Evolutionary conservation across 2,797 vertebrate genomes (phyloP), one percentile per base, ranked within the genome.

Genomic region (Brachymystax lenok): DNA sequence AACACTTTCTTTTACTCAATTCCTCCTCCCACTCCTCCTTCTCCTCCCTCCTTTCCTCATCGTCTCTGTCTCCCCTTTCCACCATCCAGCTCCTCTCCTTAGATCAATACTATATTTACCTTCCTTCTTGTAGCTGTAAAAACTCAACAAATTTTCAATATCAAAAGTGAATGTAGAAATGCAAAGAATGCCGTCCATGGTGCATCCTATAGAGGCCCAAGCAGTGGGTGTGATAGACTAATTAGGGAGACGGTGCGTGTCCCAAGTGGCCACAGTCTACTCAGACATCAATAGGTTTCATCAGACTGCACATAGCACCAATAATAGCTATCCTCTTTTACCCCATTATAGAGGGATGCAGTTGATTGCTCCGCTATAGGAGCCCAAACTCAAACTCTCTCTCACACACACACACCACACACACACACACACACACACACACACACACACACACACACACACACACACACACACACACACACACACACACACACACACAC

Each of bases 211-310:
- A 86, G 90, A 92, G 91, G 92, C 87, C 87, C 90, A 92, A 91
- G 87, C 91, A 90, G 90, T 91, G 89, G 90, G 90, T 90, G 88
- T 92, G 88, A 92, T 92, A 82, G 88, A 88, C 91, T 92, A 93
- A 93, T 93, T 93, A 92, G 88, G 86, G 78, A 88, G 83, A 88
- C 84, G 1, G 17, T 3, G 59, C 12, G 59, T 4, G 21, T 21
- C 21, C 59, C 24, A 63, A 63, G 27, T 24, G 21, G n/a, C n/a
- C 84, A 91, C 85, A 90, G 77, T 91, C 86, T 91, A 89, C 85
- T 92, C 87, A 91, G 76, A 92, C 91, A 91, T 92, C 92, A 93
- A 93, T 91, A 91, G 90, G 88, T 92, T 93, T 91, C 90, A 88
- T 93, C 89, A 92, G 89, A 93, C 89, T 91, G 89, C 89, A 92